phyloP scores from a whole-genome alignment of 2,888 invertebrate genomes.

The Plebejus melissa region DNA sequence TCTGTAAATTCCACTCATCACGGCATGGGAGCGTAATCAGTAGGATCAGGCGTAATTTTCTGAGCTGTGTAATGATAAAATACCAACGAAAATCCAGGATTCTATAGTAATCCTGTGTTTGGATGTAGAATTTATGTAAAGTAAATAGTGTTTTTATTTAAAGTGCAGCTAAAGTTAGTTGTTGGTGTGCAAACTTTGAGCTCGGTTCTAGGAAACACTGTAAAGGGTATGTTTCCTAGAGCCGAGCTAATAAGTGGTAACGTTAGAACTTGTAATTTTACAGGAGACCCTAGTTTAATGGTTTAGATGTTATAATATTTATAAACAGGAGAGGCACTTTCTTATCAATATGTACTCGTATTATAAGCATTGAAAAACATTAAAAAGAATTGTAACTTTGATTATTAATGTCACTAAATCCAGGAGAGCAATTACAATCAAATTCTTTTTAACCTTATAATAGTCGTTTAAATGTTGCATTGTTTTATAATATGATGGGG shows the following conservation, averaged over 20 bases:
- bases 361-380: too few relatives aligned
- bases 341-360: too few relatives aligned
- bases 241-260: neutral
- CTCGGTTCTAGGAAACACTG: neutral
- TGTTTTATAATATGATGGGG: neutral
- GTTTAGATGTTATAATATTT: too few relatives aligned
- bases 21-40: conserved; percentile 34
- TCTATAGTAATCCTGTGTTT: neutral
- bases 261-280: neutral
- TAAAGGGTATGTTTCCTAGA: too few relatives aligned
- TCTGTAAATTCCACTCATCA: conserved; percentile 37
- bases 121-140: neutral
- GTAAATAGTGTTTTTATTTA: conserved; percentile 26
- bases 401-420: too few relatives aligned
- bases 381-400: too few relatives aligned
- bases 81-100: conserved; percentile 28
- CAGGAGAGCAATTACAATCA: too few relatives aligned
- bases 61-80: conserved; percentile 31
- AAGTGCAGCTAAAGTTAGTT: conserved; percentile 36
- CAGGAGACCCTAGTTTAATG: too few relatives aligned
- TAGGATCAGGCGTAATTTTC: conserved; percentile 40
- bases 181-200: neutral
- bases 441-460: neutral
- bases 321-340: too few relatives aligned
- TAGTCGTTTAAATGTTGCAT: neutral